Evolutionary conservation across 2,113 vertebrate genomes (phyloP).

Genomic region (Mugil cephalus): DNA sequence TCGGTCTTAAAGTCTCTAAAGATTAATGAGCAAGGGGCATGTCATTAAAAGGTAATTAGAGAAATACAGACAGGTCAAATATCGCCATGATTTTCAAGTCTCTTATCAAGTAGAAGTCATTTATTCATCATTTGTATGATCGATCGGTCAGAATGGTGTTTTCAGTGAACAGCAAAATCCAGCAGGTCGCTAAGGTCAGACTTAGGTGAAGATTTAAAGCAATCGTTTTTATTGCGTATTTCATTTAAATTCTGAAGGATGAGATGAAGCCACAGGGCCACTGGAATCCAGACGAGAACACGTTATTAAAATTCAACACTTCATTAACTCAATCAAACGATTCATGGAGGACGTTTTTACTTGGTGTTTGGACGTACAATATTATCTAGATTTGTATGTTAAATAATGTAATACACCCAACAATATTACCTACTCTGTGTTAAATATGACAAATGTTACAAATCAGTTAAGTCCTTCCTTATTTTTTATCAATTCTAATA

Average conservation of each 20-base stretch:
- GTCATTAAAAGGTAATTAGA: constrained; percentile 60
- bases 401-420: neutral
- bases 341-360: constrained; percentile 69
- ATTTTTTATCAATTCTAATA: too few species aligned
- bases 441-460: too few species aligned
- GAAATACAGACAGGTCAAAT: constrained; percentile 20
- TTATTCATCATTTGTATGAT: constrained; percentile 30
- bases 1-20: constrained; percentile 42
- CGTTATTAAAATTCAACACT: constrained; percentile 70
- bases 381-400: neutral
- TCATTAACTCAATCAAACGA: constrained; percentile 64
- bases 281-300: constrained; percentile 54
- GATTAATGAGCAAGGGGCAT: constrained; percentile 66
- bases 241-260: constrained; percentile 45
- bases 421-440: too few species aligned
- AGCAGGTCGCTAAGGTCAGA: constrained; percentile 15
- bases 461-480: neutral
- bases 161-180: constrained; percentile 16
- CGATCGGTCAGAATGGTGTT: constrained; percentile 12
- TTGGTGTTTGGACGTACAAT: too few species aligned
- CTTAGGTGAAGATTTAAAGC: constrained; percentile 30
- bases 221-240: constrained; percentile 44
- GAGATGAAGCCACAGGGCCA: constrained; percentile 38
- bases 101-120: neutral
- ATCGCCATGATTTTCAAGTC: constrained; percentile 6